Conservation (phyloP, 2,888 invertebrate species). For the Lordiphosa andalusiaca region DNA sequence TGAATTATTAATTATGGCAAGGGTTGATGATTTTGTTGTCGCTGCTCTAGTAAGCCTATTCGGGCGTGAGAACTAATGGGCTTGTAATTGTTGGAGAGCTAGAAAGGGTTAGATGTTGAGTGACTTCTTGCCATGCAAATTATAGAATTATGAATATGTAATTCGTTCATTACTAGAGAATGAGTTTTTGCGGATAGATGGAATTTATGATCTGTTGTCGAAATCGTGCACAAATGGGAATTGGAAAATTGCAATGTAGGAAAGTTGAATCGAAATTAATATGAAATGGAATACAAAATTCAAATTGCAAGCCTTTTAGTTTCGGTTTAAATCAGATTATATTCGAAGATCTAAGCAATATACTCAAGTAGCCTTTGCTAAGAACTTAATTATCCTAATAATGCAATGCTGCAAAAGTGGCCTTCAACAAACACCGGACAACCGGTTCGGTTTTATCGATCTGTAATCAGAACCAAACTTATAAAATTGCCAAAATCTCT, state of each 20-base stretch:
- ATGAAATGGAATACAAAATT: too few species aligned
- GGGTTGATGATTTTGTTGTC: background rate
- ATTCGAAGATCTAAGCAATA: constrained; percentile 42
- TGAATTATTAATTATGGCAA: constrained; percentile 67
- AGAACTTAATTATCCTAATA: too few species aligned
- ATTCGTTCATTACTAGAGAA: constrained; percentile 33
- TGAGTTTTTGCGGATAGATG: constrained; percentile 6
- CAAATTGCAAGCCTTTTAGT: too few species aligned
- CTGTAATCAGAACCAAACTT: too few species aligned
- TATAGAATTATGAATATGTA: constrained; percentile 62
- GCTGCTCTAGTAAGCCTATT: constrained; percentile 49
- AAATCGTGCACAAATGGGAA: background rate
- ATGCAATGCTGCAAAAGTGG: too few species aligned
- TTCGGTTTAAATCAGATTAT: background rate
- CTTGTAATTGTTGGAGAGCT: constrained; percentile 50
- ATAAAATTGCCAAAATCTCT: too few species aligned
- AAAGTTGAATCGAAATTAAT: too few species aligned
- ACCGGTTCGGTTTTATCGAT: too few species aligned
- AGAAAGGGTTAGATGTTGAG: constrained; percentile 16
- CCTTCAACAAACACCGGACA: too few species aligned
- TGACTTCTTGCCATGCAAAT: constrained; percentile 54
- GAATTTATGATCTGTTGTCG: constrained; percentile 8
- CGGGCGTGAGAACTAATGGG: constrained; percentile 68
- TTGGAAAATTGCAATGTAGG: too few species aligned
- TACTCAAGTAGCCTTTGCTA: too few species aligned